These are phyloP conservation scores for Noctua janthina DNA, from an alignment of 2,888 invertebrate genomes.

Conservation along the genomic window DNA sequence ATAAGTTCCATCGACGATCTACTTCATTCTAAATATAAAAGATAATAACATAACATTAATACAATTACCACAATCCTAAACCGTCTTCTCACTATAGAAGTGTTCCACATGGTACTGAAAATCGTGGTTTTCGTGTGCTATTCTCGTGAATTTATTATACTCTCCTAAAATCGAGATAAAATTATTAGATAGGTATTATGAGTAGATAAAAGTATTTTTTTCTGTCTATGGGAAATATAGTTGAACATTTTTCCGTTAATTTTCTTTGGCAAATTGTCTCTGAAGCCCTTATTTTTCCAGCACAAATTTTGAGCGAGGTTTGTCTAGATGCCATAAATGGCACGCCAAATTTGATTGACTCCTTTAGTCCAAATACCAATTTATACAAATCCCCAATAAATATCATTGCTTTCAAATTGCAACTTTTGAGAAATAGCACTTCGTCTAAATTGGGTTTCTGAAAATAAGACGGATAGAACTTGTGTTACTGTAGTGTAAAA, in stretches of 20 bases:
- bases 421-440: constrained; percentile 59
- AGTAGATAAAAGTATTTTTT: neutral
- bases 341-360: constrained; percentile 50
- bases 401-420: constrained; percentile 70
- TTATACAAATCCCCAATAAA: constrained; percentile 65
- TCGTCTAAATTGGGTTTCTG: constrained; percentile 42
- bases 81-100: neutral
- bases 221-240: neutral
- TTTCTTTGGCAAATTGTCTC: neutral
- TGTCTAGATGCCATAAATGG: constrained; percentile 21
- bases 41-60: neutral
- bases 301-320: constrained; percentile 2
- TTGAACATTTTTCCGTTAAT: neutral
- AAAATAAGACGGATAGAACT: constrained; percentile 55
- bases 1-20: neutral
- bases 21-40: neutral
- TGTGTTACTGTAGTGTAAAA: constrained; percentile 30
- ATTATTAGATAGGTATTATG: neutral
- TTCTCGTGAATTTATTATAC: neutral
- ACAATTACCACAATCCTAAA: neutral
- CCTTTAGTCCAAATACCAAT: constrained; percentile 60
- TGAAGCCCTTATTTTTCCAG: neutral
- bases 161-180: neutral
- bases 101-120: neutral
- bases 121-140: neutral